Evolutionary conservation across 2,797 vertebrate species (phyloP), one percentile per base, ranked within the genome.

Genomic region (Sebastes hopkinsi): DNA sequence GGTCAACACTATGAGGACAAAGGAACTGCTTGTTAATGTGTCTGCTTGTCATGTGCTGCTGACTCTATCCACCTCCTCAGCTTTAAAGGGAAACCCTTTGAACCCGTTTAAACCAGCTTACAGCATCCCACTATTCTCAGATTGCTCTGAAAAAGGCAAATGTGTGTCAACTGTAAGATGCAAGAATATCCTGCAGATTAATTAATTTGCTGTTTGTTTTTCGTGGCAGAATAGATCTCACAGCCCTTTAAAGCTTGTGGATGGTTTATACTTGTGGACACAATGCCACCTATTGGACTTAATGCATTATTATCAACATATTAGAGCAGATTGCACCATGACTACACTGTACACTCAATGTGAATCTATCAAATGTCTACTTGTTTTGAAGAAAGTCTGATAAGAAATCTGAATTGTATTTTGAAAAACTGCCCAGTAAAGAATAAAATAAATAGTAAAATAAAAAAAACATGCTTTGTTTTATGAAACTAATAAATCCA

Each of bases 231-330:
- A 22, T 30, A 23, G 11, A 58, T 59, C 9, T 77, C 58, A 30
- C 4, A 16, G 55, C 5, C 13, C 2, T 10, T 7, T 52, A 56
- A 42, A 61, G 59, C 25, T 5, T n/a, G n/a, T 25, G 2, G 9
- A 29, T 12, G 27, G 38, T 62, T 69, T 29, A 38, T 67, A 67
- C 8, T 42, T 76, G 75, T 71, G 75, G 67, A 66, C 70, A 89
- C 72, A 78, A 13, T 77, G 86, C 89, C 92, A 92, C 72, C 93
- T 93, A 42, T 81, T 91, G 92, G 89, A 71, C 8, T 3, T 18
- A 8, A 42, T 23, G 13, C 13, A 71, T 58, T 14, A 72, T 36
- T 20, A 67, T 30, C 0, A 60, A 67, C 23, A 22, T 22, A 10
- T 64, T 50, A 4, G 1, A n/a, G 2, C 8, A 38, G 20, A 25